Percentiles rank a stretch among this genome's conserved stretches.
phyloP scores from a whole-genome alignment of 2,888 invertebrate species.

The Heteromyza rotundicornis region DNA sequence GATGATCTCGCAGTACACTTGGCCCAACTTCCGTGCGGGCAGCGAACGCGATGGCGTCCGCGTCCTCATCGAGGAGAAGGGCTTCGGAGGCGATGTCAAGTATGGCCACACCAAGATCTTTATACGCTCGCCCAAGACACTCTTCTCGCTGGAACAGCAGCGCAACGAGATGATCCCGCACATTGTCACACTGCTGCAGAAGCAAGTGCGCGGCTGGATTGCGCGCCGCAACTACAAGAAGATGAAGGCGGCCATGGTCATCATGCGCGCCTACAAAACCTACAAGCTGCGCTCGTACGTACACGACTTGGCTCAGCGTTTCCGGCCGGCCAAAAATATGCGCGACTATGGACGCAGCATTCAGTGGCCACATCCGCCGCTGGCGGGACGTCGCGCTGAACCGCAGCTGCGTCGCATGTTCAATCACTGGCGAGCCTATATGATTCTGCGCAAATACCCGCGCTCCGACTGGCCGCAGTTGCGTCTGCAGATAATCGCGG shows the following conservation, averaged over 20 bases:
- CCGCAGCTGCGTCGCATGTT: slow-evolving; percentile 69
- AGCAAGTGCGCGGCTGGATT: slow-evolving; percentile 87
- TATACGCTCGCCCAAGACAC: slow-evolving; percentile 87
- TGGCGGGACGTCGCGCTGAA: slow-evolving; percentile 70
- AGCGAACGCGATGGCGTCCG: slow-evolving; percentile 82
- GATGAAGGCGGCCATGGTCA: slow-evolving; percentile 83
- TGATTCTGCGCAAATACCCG: slow-evolving; percentile 82
- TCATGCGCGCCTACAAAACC: slow-evolving; percentile 77
- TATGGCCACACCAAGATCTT: slow-evolving; percentile 97
- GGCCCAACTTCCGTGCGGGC: slow-evolving; percentile 91
- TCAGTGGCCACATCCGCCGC: slow-evolving; percentile 82
- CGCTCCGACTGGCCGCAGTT: slow-evolving; percentile 87
- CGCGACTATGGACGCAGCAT: slow-evolving; percentile 80
- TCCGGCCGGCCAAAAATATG: slow-evolving; percentile 70
- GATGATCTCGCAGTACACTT: slow-evolving; percentile 93
- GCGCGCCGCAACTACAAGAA: slow-evolving; percentile 81
- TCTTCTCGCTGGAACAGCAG: slow-evolving; percentile 87
- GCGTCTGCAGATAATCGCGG: slow-evolving; percentile 78
- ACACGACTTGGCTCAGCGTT: slow-evolving; percentile 68
- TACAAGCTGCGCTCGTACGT: slow-evolving; percentile 81
- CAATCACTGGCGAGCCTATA: slow-evolving; percentile 87
- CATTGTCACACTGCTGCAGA: slow-evolving; percentile 92
- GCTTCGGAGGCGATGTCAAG: slow-evolving; percentile 82
- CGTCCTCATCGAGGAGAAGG: slow-evolving; percentile 81
- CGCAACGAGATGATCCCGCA: slow-evolving; percentile 88